Conservation (phyloP, 2,888 invertebrate genomes). For the Anticlea derivata region DNA sequence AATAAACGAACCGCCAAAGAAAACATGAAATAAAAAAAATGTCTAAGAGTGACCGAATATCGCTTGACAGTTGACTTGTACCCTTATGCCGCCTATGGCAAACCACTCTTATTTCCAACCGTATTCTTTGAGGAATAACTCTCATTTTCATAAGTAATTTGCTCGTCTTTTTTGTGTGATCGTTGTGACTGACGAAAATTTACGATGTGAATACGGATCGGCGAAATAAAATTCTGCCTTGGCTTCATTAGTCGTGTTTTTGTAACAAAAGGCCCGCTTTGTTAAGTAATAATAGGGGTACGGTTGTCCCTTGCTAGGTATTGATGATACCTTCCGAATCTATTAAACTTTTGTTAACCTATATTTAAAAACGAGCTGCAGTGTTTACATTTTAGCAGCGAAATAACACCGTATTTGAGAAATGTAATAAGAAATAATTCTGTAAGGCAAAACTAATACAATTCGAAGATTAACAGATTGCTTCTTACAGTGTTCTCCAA, state of each 20-base stretch:
- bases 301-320: conserved; percentile 42
- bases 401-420: too few species aligned
- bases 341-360: conserved; percentile 27
- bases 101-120: conserved; percentile 24
- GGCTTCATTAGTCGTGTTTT: conserved; percentile 77
- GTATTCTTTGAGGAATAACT: conserved; percentile 28
- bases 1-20: conserved; percentile 80
- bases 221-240: conserved; percentile 70
- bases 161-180: conserved; percentile 56
- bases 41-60: conserved; percentile 70
- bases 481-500: too few species aligned
- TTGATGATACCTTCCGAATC: conserved; percentile 69
- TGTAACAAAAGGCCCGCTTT: conserved; percentile 57
- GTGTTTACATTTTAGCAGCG: too few species aligned
- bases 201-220: conserved; percentile 77
- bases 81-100: conserved; percentile 30
- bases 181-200: conserved; percentile 81
- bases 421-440: too few species aligned
- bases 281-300: conserved; percentile 61
- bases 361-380: neutral
- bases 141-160: conserved; percentile 38
- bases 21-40: conserved; percentile 70
- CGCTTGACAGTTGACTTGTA: conserved; percentile 61
- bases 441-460: too few species aligned
- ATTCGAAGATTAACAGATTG: too few species aligned